Base-by-base conservation (phyloP, 2,888 invertebrate genomes). In the Macrosiphum euphorbiae region DNA sequence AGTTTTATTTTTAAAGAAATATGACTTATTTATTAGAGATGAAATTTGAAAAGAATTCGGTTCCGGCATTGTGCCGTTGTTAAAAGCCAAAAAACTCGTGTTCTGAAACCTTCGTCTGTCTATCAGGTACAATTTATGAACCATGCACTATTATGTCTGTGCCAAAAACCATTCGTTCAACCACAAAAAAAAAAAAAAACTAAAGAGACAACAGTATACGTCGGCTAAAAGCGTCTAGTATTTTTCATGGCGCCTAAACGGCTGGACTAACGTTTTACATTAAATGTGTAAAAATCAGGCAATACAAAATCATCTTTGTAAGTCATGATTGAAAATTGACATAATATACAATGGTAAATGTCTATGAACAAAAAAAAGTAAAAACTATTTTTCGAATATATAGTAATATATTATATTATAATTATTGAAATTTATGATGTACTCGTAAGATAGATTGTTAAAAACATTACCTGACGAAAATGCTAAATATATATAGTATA, bases 31-130 rank as follows among this genome's bases (percentile, higher is more conserved):
- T 90, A 28, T 55, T 26, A 61, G 86, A 86, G 44, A 91, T n/a
- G 44, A 58, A 44, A 78, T 44, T 50, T n/a, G 61, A 67, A 92
- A 67, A 35, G 61, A 86, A 86, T n/a, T n/a, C 10, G 3, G 61
- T 87, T 61, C 50, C 47, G 20, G 87, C 61, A 26, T 61, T 58
- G 61, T 50, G 16, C 61, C n/a, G 55, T 35, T 28, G 92, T 88
- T 88, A 88, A 92, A 92, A 92, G 87, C 87, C 92, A 88, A 87
- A 92, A 87, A 92, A 92, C 92, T 92, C 20, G 41, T 92, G 41
- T 88, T 58, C n/a, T n/a, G 20, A 88, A 92, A 87, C 50, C 26
- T 67, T 88, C 78, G 92, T 88, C 55, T 78, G 78, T 88, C 88
- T 88, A 92, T 92, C 88, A 92, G 78, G 92, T 92, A 88, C 28